phyloP scores from a whole-genome alignment of 2,888 invertebrate species.

The Phortica magna region DNA sequence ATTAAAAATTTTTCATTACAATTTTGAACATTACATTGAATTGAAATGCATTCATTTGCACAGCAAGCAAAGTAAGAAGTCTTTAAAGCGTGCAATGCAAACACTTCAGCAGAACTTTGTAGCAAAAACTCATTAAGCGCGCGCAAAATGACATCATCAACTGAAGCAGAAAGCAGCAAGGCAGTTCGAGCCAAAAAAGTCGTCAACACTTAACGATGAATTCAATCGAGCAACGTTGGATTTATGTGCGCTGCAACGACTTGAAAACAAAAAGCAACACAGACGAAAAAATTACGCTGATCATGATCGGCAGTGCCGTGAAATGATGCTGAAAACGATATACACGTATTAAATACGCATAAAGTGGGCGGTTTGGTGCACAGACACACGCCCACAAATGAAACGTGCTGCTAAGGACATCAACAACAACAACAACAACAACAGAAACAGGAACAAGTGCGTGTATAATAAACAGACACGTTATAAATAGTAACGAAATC shows the following conservation, averaged over 20 bases:
- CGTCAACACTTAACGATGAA: constrained; percentile 27
- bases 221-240: constrained; percentile 52
- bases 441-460: constrained; percentile 30
- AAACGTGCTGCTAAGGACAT: constrained; percentile 53
- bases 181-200: no score
- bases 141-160: no score
- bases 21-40: not conserved
- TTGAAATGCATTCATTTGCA: no score
- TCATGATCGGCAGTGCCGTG: not conserved
- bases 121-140: no score
- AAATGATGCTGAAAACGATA: constrained; percentile 10
- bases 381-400: not conserved
- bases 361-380: constrained; percentile 13
- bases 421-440: constrained; percentile 41
- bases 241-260: constrained; percentile 53
- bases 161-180: no score
- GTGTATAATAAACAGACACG: constrained; percentile 51
- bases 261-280: constrained; percentile 26
- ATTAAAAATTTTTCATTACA: not conserved
- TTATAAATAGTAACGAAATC: constrained; percentile 16
- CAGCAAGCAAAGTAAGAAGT: no score
- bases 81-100: no score
- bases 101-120: no score
- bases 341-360: constrained; percentile 49
- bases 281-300: constrained; percentile 7